Percentiles rank a stretch among this genome's conserved stretches.
Conservation (phyloP, 2,113 vertebrate species). For the Oxygymnocypris stewartii region DNA sequence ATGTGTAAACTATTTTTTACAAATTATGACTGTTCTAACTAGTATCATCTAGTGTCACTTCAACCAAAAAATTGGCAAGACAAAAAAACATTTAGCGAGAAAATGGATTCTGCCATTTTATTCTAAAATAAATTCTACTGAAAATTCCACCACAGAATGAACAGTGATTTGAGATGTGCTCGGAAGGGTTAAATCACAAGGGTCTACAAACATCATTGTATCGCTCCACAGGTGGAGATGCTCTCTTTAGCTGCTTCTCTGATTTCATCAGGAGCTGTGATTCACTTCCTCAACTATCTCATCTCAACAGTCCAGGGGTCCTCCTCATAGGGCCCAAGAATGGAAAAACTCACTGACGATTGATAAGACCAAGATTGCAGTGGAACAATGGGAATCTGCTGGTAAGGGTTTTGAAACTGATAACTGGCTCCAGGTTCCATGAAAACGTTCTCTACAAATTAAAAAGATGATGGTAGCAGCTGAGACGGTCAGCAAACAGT, state of each 20-base stretch:
- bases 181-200: slow-evolving; percentile 37
- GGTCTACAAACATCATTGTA: slow-evolving; percentile 13
- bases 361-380: slow-evolving; percentile 44
- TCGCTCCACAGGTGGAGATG: slow-evolving; percentile 34
- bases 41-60: not conserved
- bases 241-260: slow-evolving; percentile 42
- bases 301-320: slow-evolving; percentile 47
- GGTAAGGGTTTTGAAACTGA: not conserved
- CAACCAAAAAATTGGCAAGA: not conserved
- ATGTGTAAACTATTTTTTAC: too few relatives aligned
- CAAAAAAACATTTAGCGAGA: not conserved
- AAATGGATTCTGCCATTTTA: not conserved
- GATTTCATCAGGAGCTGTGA: slow-evolving; percentile 54
- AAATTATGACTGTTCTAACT: not conserved
- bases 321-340: slow-evolving; percentile 22
- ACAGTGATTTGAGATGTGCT: slow-evolving; percentile 32
- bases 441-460: slow-evolving; percentile 47
- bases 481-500: not conserved
- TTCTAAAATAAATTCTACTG: not conserved
- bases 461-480: slow-evolving; percentile 39
- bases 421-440: not conserved
- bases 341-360: slow-evolving; percentile 43
- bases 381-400: slow-evolving; percentile 35
- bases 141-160: not conserved
- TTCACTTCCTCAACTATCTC: slow-evolving; percentile 52